These are phyloP conservation scores for Seira ritae DNA, from an alignment of 2,888 invertebrate species.

Conservation along the genomic window DNA sequence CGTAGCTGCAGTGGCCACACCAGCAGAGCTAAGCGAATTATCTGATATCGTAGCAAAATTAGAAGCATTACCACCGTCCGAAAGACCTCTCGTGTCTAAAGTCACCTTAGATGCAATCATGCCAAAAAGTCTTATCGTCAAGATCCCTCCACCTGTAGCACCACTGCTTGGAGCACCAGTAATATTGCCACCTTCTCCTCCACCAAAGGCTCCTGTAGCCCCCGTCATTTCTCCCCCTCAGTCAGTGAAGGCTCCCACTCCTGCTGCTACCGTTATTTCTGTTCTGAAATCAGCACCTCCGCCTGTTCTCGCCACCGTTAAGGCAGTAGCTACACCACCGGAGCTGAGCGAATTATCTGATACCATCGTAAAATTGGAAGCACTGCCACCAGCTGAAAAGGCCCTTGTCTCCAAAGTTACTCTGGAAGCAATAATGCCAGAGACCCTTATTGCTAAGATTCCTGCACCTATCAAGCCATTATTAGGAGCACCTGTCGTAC, in stretches of 20 bases:
- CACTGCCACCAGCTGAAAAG: neutral
- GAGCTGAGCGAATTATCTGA: neutral
- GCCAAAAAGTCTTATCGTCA: neutral
- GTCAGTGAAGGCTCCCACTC: too few relatives aligned
- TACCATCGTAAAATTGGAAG: conserved; percentile 1
- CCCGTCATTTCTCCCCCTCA: too few relatives aligned
- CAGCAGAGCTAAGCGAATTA: neutral
- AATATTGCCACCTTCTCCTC: neutral
- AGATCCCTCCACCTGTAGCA: neutral
- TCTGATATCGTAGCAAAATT: neutral
- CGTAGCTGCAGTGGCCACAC: neutral
- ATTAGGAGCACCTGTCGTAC: neutral
- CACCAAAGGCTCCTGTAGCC: neutral
- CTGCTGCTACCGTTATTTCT: neutral
- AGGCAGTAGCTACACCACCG: neutral
- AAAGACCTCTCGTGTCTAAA: neutral
- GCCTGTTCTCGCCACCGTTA: neutral
- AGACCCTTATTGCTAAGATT: neutral
- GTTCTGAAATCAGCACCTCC: too few relatives aligned
- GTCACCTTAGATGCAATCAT: neutral
- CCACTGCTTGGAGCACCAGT: conserved; percentile 1
- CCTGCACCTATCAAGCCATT: neutral
- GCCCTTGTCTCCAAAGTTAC: neutral
- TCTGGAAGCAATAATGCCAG: neutral
- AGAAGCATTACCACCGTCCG: neutral